phyloP scores from a whole-genome alignment of 2,113 vertebrate species.

The Perca fluviatilis region DNA sequence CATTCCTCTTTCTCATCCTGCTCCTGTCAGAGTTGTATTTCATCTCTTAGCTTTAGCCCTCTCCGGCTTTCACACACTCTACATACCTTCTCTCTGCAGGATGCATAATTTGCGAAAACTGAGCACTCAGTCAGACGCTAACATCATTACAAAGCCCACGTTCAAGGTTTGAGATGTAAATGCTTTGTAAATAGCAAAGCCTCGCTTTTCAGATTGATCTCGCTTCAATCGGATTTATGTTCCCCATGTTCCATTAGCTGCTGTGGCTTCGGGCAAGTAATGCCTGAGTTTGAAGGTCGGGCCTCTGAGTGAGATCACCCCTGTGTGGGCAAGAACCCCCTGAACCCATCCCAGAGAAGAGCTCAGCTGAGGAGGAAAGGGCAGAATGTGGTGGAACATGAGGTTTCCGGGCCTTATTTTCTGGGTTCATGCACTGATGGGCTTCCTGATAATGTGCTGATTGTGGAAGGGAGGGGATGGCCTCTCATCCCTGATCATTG shows the following conservation, averaged over 20 bases:
- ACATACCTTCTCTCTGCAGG: constrained; percentile 43
- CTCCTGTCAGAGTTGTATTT: constrained; percentile 56
- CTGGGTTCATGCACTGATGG: constrained; percentile 70
- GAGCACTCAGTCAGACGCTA: constrained; percentile 67
- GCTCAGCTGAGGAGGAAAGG: constrained; percentile 32
- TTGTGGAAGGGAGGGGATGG: constrained; percentile 73
- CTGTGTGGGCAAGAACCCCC: constrained; percentile 64
- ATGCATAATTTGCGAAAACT: constrained; percentile 67
- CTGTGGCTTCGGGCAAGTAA: constrained; percentile 60
- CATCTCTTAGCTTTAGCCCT: constrained; percentile 37
- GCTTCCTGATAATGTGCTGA: constrained; percentile 74
- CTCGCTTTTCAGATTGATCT: constrained; percentile 65
- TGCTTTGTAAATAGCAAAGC: constrained; percentile 54
- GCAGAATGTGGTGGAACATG: constrained; percentile 58
- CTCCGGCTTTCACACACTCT: constrained; percentile 25
- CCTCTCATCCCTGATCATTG: constrained; percentile 75
- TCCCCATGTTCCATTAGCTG: constrained; percentile 63
- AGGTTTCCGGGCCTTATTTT: constrained; percentile 70
- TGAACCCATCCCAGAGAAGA: constrained; percentile 51
- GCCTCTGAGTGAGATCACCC: constrained; percentile 60
- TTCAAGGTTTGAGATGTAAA: constrained; percentile 61
- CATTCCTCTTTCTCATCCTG: constrained; percentile 59
- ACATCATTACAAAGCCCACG: constrained; percentile 64
- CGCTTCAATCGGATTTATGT: constrained; percentile 65
- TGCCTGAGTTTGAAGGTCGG: constrained; percentile 64